Conservation (phyloP, 2,797 vertebrate genomes). For the Anas georgica region DNA sequence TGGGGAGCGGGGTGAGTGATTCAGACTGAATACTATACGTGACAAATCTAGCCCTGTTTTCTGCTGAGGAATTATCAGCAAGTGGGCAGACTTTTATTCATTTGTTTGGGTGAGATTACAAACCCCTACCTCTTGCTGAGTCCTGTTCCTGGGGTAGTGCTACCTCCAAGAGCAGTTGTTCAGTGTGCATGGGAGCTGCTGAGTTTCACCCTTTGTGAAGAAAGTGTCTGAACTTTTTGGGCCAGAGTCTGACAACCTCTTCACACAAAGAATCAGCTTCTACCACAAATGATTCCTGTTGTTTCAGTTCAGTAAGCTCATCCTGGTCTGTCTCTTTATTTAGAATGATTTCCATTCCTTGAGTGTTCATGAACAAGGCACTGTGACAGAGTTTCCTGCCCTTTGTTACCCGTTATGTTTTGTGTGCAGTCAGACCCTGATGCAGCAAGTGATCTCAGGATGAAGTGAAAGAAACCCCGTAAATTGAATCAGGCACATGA, state of each 20-base stretch:
- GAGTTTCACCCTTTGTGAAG: not conserved
- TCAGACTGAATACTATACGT: not conserved
- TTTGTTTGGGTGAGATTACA: not conserved
- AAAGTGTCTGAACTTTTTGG: not conserved
- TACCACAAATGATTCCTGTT: not conserved
- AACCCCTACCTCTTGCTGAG: not conserved
- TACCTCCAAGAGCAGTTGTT: not conserved
- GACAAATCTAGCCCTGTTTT: conserved; percentile 29
- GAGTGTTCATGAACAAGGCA: not conserved
- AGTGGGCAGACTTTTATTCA: not conserved
- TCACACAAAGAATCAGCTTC: not conserved
- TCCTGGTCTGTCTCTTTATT: not conserved
- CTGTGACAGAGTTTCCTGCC: conserved; percentile 1
- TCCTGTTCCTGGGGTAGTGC: not conserved
- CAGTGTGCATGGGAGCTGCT: not conserved
- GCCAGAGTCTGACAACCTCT: not conserved
- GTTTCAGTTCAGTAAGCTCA: not conserved
- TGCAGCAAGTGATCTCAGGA: not conserved
- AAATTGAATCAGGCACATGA: not conserved
- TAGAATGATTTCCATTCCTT: not conserved
- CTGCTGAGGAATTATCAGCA: not conserved
- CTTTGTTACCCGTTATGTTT: not conserved
- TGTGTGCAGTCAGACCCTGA: not conserved
- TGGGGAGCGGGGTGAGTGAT: not conserved
- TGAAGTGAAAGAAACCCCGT: not conserved